Conservation (phyloP, 2,888 invertebrate genomes). For the Caenorhabditis afra region DNA sequence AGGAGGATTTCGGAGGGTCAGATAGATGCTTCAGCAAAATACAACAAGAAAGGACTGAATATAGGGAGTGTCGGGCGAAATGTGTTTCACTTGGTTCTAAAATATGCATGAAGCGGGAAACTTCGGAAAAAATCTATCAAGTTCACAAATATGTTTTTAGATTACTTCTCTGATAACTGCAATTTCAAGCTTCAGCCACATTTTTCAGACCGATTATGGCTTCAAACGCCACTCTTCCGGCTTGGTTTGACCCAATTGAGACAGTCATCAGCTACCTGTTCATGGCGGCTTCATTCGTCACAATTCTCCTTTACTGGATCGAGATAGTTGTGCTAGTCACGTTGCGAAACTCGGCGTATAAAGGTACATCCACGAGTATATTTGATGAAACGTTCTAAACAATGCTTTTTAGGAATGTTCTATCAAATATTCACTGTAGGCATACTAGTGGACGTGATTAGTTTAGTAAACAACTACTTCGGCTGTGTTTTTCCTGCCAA, state of each 20-base stretch:
- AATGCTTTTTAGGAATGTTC: constrained; percentile 66
- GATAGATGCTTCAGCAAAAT: neutral
- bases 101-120: too few relatives aligned
- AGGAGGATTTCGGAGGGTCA: neutral
- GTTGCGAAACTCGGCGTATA: constrained; percentile 55
- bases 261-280: constrained; percentile 53
- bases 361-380: constrained; percentile 46
- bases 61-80: too few relatives aligned
- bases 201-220: constrained; percentile 47
- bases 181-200: too few relatives aligned
- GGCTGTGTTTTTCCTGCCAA: constrained; percentile 66
- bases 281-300: constrained; percentile 55
- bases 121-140: too few relatives aligned
- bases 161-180: too few relatives aligned
- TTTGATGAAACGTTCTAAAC: too few relatives aligned
- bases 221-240: constrained; percentile 59
- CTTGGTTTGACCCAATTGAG: constrained; percentile 62
- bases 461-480: constrained; percentile 62
- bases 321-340: constrained; percentile 61
- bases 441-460: constrained; percentile 59
- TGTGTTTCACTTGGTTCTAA: too few relatives aligned
- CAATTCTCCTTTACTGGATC: constrained; percentile 55
- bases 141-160: too few relatives aligned
- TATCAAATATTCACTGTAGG: constrained; percentile 66
- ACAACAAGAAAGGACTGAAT: neutral